phyloP scores from a whole-genome alignment of 2,888 invertebrate genomes.

The Rutpela maculata region DNA sequence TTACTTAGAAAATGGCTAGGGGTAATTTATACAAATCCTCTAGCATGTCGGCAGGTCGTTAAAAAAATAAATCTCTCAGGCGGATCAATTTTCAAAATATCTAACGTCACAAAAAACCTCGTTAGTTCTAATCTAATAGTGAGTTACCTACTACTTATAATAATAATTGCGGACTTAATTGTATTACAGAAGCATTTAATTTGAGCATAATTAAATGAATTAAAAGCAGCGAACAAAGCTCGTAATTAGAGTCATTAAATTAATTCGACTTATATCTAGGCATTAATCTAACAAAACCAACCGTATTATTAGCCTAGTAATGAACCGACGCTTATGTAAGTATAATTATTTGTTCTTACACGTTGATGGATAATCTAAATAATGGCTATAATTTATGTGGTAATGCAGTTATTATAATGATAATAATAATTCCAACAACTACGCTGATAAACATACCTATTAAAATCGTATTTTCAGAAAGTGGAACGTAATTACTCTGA shows the following conservation, averaged over 20 bases:
- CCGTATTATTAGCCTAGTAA: conserved; percentile 49
- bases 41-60: conserved; percentile 1
- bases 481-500: conserved; percentile 4
- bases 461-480: conserved; percentile 24
- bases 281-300: conserved; percentile 52
- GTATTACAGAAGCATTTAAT: conserved; percentile 53
- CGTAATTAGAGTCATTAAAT: conserved; percentile 57
- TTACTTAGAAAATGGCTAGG: not conserved
- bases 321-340: conserved; percentile 39
- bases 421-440: conserved; percentile 34
- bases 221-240: conserved; percentile 55
- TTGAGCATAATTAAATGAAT: conserved; percentile 54
- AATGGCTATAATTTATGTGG: conserved; percentile 43
- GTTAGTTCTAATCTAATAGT: conserved; percentile 24
- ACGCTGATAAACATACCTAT: conserved; percentile 4
- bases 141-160: conserved; percentile 13
- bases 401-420: conserved; percentile 45
- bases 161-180: conserved; percentile 48
- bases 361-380: conserved; percentile 43
- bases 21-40: conserved; percentile 13
- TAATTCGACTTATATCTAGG: conserved; percentile 55
- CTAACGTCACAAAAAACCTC: conserved; percentile 14
- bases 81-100: not conserved
- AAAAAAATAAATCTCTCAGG: not conserved
- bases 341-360: conserved; percentile 44